These are phyloP conservation scores for Toxonevra muliebris DNA, from an alignment of 2,888 invertebrate genomes.

Conservation along the genomic window DNA sequence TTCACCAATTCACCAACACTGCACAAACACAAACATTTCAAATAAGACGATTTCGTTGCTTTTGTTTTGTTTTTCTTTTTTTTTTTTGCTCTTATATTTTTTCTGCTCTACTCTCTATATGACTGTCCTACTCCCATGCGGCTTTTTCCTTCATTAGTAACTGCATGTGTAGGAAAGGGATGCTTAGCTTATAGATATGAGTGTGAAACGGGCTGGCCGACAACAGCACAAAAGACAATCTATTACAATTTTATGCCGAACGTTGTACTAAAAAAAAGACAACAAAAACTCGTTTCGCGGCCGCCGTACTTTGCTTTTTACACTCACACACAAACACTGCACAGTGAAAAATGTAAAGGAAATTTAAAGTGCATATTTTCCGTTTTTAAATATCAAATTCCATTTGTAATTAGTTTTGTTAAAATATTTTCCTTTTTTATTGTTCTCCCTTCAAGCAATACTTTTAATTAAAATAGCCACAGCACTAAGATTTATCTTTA, in stretches of 20 bases:
- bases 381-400: constrained; percentile 28
- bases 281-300: constrained; percentile 45
- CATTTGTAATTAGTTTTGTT: constrained; percentile 23
- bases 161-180: constrained; percentile 44
- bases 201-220: constrained; percentile 6
- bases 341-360: constrained; percentile 12
- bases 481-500: too few relatives aligned
- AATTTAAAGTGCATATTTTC: constrained; percentile 5
- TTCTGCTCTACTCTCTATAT: constrained; percentile 23
- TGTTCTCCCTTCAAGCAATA: not conserved
- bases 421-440: constrained; percentile 1
- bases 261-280: constrained; percentile 39
- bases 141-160: constrained; percentile 42
- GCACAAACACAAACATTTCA: constrained; percentile 39
- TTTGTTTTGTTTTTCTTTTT: constrained; percentile 36
- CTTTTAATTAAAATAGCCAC: not conserved
- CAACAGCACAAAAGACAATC: constrained; percentile 37
- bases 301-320: constrained; percentile 29
- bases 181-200: constrained; percentile 22
- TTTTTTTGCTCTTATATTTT: constrained; percentile 27
- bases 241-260: constrained; percentile 48
- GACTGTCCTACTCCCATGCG: constrained; percentile 45
- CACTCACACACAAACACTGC: constrained; percentile 4
- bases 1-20: constrained; percentile 31
- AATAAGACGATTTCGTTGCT: constrained; percentile 36